A percentile compares a stretch with the other conserved stretches of the same genome.
Conservation (phyloP, 2,888 invertebrate species). For the Meandrusa payeni region DNA sequence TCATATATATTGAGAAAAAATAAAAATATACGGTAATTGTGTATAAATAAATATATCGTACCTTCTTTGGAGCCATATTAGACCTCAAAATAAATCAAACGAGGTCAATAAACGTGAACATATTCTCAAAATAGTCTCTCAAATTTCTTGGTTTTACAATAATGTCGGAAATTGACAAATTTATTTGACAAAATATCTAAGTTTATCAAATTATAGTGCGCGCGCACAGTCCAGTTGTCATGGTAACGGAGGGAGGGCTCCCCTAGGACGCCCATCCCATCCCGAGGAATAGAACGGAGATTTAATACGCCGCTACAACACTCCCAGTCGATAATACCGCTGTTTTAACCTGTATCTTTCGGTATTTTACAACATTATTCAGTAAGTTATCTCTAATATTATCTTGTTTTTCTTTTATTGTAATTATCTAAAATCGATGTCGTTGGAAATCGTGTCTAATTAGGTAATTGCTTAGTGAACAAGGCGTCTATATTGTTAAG, state of each 20-base stretch:
- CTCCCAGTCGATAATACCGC: constrained; percentile 15
- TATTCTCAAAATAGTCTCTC: constrained; percentile 19
- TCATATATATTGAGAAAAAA: no score
- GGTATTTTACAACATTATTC: constrained; percentile 3
- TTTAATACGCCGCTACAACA: constrained; percentile 23
- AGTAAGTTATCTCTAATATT: constrained; percentile 3
- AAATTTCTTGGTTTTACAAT: constrained; percentile 34
- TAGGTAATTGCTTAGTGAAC: background rate
- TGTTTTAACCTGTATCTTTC: constrained; percentile 9
- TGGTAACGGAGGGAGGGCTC: constrained; percentile 46
- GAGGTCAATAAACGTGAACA: no score
- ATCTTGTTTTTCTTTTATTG: background rate
- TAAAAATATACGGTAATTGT: no score
- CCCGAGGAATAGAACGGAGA: constrained; percentile 28
- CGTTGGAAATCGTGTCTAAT: constrained; percentile 15
- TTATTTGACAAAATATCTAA: constrained; percentile 42
- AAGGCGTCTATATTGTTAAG: background rate
- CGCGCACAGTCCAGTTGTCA: constrained; percentile 61
- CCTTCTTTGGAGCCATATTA: constrained; percentile 70
- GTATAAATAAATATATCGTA: constrained; percentile 36
- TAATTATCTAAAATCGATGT: constrained; percentile 17
- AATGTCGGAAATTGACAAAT: constrained; percentile 52
- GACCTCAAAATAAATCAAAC: constrained; percentile 27
- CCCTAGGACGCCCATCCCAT: constrained; percentile 30
- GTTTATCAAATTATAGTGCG: constrained; percentile 42